Percentiles rank a stretch among this genome's conserved stretches.
Evolutionary conservation across 2,797 vertebrate species (phyloP).

Genomic region (Lagodon rhomboides): DNA sequence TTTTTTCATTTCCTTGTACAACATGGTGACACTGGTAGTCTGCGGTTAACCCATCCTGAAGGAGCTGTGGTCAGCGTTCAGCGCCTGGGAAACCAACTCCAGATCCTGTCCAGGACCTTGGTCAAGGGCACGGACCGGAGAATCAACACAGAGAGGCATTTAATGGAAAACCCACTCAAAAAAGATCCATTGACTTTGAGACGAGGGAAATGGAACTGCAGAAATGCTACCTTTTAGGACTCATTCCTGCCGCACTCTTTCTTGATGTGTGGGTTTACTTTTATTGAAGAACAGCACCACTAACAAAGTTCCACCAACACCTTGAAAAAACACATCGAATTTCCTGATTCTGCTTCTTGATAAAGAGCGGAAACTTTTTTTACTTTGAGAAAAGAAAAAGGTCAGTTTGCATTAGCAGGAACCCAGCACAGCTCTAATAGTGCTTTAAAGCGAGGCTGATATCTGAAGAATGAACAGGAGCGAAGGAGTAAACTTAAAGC

Average conservation of each 20-base stretch:
- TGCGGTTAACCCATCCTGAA: too few species aligned
- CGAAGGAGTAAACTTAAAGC: not conserved
- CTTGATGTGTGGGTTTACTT: not conserved
- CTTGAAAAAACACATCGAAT: not conserved
- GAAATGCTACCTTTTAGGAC: too few species aligned
- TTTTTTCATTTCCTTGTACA: too few species aligned
- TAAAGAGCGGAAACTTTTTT: slow-evolving; percentile 12
- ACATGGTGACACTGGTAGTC: too few species aligned
- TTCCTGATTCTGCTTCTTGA: slow-evolving; percentile 1
- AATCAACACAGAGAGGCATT: too few species aligned
- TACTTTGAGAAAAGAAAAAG: not conserved
- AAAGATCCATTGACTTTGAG: too few species aligned
- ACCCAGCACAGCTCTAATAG: not conserved
- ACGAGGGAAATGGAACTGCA: too few species aligned
- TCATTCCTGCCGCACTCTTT: not conserved
- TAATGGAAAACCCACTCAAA: too few species aligned
- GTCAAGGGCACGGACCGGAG: too few species aligned
- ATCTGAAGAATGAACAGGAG: not conserved
- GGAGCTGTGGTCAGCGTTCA: too few species aligned
- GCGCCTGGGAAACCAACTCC: too few species aligned
- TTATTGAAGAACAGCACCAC: not conserved
- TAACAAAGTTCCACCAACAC: not conserved
- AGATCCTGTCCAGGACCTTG: too few species aligned
- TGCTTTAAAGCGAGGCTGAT: not conserved
- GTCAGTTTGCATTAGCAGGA: slow-evolving; percentile 11